Evolutionary conservation across 1,140 invertebrate species (phyloP).

Genomic region (Caenorhabditis tropicalis): DNA sequence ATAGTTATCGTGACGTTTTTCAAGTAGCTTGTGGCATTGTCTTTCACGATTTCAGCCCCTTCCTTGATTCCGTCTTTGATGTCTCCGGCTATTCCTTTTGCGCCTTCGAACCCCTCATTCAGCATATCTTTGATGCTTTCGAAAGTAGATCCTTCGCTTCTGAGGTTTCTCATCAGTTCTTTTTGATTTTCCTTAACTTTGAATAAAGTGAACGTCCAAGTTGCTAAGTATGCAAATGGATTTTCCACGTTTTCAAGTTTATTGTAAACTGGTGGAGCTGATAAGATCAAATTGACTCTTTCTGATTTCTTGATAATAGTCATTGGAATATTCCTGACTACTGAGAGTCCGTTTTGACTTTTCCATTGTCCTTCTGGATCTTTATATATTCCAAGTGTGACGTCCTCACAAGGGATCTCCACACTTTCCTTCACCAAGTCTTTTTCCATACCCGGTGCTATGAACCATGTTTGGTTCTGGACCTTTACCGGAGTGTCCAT

Average conservation of each 20-base stretch:
- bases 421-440: not conserved
- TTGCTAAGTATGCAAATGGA: not conserved
- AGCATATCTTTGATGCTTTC: not conserved
- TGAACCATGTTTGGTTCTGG: not conserved
- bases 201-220: not conserved
- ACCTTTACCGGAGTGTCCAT: not conserved
- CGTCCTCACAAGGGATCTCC: not conserved
- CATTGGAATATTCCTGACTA: not conserved
- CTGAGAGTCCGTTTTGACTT: not conserved
- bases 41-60: not conserved
- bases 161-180: not conserved
- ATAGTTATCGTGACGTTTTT: not conserved
- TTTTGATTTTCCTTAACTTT: not conserved
- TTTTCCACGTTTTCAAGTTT: not conserved
- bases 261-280: not conserved
- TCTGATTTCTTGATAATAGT: not conserved
- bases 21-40: not conserved
- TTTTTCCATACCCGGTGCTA: not conserved
- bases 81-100: not conserved
- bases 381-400: not conserved
- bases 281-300: not conserved
- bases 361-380: not conserved
- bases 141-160: not conserved
- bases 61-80: not conserved
- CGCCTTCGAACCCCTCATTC: not conserved